phyloP scores from a whole-genome alignment of 1,140 invertebrate genomes.

The Trachelipus rathkii region DNA sequence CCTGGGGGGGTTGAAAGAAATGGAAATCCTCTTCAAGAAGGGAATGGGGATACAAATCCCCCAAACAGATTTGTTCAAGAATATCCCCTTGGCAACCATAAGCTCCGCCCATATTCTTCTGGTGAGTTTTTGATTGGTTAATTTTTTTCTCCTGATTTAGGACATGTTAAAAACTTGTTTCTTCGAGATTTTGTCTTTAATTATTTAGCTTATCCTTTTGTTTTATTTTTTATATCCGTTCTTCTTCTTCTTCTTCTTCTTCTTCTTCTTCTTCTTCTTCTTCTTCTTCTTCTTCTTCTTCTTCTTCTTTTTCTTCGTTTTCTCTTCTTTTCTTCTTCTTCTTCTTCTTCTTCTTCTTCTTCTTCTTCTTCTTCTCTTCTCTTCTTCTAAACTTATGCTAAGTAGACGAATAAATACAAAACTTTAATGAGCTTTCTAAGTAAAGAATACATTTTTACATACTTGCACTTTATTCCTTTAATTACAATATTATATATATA shows the following conservation, averaged over 20 bases:
- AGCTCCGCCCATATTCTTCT: slow-evolving; percentile 1
- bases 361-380: background rate
- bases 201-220: too few relatives aligned
- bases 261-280: background rate
- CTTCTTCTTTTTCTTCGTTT: background rate
- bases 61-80: slow-evolving; percentile 6
- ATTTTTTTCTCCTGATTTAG: background rate
- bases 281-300: background rate
- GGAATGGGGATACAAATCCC: background rate
- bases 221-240: background rate
- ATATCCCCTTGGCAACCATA: slow-evolving; percentile 2
- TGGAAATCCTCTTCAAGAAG: background rate
- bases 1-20: background rate
- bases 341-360: background rate
- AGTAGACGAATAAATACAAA: too few relatives aligned
- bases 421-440: too few relatives aligned
- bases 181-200: too few relatives aligned
- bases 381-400: background rate
- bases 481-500: too few relatives aligned
- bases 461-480: too few relatives aligned
- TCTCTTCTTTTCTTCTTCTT: background rate
- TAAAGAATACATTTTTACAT: too few relatives aligned
- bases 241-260: background rate
- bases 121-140: background rate
- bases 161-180: too few relatives aligned